A percentile compares a stretch with the other conserved stretches of the same genome.
phyloP scores from a whole-genome alignment of 1,140 invertebrate species.

The Anoplophora glabripennis region DNA sequence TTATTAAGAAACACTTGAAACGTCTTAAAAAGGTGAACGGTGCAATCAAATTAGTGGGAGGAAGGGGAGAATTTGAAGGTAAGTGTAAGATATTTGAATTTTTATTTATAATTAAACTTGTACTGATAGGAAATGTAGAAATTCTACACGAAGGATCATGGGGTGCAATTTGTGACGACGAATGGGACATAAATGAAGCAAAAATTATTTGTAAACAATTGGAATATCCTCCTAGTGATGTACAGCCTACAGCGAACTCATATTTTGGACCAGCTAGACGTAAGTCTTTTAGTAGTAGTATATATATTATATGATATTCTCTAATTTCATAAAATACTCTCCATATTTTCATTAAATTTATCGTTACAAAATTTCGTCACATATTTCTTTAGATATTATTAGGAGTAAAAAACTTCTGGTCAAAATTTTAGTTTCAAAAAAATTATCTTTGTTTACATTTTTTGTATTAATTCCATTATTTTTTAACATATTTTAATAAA shows the following conservation, averaged over 20 bases:
- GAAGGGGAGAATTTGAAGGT: constrained; percentile 67
- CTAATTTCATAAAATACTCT: too few species aligned
- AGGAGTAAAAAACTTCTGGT: too few species aligned
- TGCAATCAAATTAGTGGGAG: constrained; percentile 66
- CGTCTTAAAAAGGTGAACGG: constrained; percentile 68
- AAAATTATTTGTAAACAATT: constrained; percentile 78
- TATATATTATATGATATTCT: too few species aligned
- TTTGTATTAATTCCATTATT: too few species aligned
- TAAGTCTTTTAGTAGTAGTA: constrained; percentile 47
- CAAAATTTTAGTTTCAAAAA: too few species aligned
- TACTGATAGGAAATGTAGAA: constrained; percentile 86
- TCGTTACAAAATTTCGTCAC: too few species aligned
- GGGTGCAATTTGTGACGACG: constrained; percentile 90
- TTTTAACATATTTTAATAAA: too few species aligned
- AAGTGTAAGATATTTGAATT: constrained; percentile 29
- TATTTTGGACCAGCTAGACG: constrained; percentile 74
- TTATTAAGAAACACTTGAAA: constrained; percentile 57
- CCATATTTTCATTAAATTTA: too few species aligned
- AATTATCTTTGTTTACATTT: too few species aligned
- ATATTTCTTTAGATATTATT: too few species aligned
- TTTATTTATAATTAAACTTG: too few species aligned
- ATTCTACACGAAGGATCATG: constrained; percentile 80
- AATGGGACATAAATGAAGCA: constrained; percentile 82
- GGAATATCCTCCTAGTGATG: constrained; percentile 59
- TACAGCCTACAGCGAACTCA: constrained; percentile 63